Percentiles rank a stretch among this genome's conserved stretches.
These are phyloP conservation scores for Hemibagrus wyckioides DNA, from an alignment of 2,113 vertebrate genomes.

Conservation along the genomic window DNA sequence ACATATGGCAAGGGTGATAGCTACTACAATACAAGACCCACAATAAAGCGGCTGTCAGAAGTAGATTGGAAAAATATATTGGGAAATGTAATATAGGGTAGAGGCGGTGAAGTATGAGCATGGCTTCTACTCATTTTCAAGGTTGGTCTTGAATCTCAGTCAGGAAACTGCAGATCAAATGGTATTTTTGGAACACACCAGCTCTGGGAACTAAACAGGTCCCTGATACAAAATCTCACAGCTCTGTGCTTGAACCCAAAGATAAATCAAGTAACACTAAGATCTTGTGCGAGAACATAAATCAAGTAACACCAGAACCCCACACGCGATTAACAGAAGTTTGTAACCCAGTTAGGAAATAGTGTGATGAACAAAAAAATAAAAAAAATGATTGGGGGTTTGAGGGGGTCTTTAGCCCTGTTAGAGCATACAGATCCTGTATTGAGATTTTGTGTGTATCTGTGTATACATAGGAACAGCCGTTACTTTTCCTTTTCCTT, in stretches of 20 bases:
- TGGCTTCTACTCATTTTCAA: neutral
- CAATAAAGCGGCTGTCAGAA: neutral
- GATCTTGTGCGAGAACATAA: neutral
- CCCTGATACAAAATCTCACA: neutral
- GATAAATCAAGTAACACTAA: constrained; percentile 1
- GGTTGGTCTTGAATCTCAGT: constrained; percentile 16
- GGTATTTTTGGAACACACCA: constrained; percentile 11
- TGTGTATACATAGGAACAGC: neutral
- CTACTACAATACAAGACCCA: neutral
- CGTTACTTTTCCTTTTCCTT: constrained; percentile 17
- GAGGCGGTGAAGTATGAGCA: neutral
- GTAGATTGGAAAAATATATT: neutral
- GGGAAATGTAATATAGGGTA: neutral
- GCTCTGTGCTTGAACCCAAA: neutral
- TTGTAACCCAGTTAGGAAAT: neutral
- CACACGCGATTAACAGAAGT: neutral
- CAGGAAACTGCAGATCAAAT: constrained; percentile 11
- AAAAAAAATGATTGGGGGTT: no score
- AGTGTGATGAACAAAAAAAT: neutral
- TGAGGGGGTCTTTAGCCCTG: neutral
- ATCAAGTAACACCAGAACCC: neutral
- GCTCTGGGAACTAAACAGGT: constrained; percentile 4
- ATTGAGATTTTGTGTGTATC: neutral
- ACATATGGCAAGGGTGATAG: neutral
- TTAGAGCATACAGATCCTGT: neutral